Conservation (phyloP, 2,113 vertebrate genomes). For the Muntiacus reevesi region DNA sequence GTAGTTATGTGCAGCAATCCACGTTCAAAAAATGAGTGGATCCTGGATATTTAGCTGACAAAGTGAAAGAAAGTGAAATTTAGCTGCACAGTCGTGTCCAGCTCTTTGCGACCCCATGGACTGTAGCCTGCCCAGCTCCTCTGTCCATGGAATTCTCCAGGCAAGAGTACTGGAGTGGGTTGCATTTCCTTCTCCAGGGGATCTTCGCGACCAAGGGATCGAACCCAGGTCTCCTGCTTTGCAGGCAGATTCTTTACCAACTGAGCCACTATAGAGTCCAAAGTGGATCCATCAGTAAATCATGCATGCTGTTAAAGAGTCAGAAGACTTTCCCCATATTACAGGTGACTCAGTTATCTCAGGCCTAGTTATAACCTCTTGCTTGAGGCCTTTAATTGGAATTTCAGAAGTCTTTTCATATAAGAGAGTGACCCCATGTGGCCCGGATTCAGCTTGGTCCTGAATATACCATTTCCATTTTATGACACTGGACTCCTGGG, state of each 20-base stretch:
- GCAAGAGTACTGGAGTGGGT: background rate
- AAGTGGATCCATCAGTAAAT: background rate
- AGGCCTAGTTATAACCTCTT: background rate
- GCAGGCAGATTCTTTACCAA: background rate
- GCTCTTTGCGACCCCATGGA: background rate
- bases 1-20: background rate
- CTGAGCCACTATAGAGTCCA: background rate
- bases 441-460: background rate
- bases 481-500: background rate
- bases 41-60: background rate
- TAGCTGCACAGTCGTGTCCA: background rate
- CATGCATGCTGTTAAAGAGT: background rate
- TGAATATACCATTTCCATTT: background rate
- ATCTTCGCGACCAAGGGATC: accelerated
- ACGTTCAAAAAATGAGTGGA: background rate
- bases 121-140: background rate
- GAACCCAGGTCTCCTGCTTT: background rate
- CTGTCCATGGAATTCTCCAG: background rate
- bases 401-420: background rate
- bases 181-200: background rate
- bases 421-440: background rate
- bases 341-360: background rate
- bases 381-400: background rate
- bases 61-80: background rate
- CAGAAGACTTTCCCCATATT: background rate